A percentile compares a stretch with the other conserved stretches of the same genome.
Evolutionary conservation across 2,797 vertebrate species (phyloP).

Genomic region (Ispidina lecontei): DNA sequence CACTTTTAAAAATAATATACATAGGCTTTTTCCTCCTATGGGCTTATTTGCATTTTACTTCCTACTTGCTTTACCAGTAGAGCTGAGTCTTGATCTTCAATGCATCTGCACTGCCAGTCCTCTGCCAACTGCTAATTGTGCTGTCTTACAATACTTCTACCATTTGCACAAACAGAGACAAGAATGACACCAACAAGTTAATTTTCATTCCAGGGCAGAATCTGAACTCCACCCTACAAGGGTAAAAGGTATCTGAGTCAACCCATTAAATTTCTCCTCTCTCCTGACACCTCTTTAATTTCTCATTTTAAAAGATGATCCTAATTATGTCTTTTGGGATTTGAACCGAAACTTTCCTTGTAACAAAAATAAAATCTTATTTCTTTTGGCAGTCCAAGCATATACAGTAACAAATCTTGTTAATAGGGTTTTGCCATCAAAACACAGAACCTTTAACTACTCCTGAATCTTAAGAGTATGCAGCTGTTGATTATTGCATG

Average conservation of each 20-base stretch:
- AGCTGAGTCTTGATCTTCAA: background rate
- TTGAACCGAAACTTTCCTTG: background rate
- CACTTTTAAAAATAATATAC: background rate
- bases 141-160: background rate
- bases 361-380: background rate
- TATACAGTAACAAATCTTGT: background rate
- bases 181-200: background rate
- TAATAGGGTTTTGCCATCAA: background rate
- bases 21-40: background rate
- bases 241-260: slow-evolving; percentile 31
- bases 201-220: slow-evolving; percentile 23
- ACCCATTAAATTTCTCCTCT: background rate
- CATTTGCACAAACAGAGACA: background rate
- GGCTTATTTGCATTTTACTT: slow-evolving; percentile 6
- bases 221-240: slow-evolving; percentile 28
- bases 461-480: background rate
- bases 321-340: slow-evolving; percentile 25
- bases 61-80: background rate
- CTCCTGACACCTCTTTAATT: slow-evolving; percentile 41
- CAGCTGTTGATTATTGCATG: background rate
- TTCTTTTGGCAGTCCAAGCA: background rate
- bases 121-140: background rate
- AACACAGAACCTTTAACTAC: background rate
- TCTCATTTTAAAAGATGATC: slow-evolving; percentile 45
- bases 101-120: background rate